Percentiles rank a stretch among this genome's conserved stretches.
Conservation (phyloP, 1,140 invertebrate species). For the Habropoda laboriosa region DNA sequence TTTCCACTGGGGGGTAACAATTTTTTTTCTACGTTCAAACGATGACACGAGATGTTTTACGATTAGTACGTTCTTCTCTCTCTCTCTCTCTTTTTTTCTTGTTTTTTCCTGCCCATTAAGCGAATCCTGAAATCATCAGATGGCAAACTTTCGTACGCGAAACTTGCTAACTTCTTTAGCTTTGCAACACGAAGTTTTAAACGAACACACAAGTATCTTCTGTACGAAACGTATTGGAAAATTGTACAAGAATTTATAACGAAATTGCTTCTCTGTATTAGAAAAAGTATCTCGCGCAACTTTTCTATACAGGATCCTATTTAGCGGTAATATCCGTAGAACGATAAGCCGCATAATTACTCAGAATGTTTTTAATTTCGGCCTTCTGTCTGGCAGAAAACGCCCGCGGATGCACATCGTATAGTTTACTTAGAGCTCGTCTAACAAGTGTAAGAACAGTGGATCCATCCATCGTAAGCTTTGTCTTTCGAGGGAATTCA, state of each 20-base stretch:
- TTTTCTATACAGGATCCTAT: too few relatives aligned
- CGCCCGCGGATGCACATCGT: background rate
- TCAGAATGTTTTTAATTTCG: background rate
- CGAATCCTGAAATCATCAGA: background rate
- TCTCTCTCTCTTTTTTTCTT: background rate
- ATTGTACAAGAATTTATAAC: background rate
- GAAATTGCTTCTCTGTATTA: too few relatives aligned
- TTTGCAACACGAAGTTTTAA: too few relatives aligned
- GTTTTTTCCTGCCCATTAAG: too few relatives aligned
- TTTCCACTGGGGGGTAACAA: conserved; percentile 8
- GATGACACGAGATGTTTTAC: background rate
- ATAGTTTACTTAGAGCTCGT: conserved; percentile 1
- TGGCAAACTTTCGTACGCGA: background rate
- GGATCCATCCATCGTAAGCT: conserved; percentile 12
- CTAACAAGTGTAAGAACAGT: conserved; percentile 10
- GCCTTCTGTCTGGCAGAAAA: background rate
- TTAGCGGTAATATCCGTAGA: background rate
- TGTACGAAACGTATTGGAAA: too few relatives aligned
- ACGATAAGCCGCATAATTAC: background rate
- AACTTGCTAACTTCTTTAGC: background rate
- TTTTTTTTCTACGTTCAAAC: conserved; percentile 1
- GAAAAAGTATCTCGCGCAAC: too few relatives aligned
- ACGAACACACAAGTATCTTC: too few relatives aligned
- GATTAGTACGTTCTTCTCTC: background rate
- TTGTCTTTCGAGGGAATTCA: conserved; percentile 7